Evolutionary conservation across 2,113 vertebrate species (phyloP), one percentile per base, ranked within the genome.

Genomic region (western clawed frog (Xenopus tropicalis)): DNA sequence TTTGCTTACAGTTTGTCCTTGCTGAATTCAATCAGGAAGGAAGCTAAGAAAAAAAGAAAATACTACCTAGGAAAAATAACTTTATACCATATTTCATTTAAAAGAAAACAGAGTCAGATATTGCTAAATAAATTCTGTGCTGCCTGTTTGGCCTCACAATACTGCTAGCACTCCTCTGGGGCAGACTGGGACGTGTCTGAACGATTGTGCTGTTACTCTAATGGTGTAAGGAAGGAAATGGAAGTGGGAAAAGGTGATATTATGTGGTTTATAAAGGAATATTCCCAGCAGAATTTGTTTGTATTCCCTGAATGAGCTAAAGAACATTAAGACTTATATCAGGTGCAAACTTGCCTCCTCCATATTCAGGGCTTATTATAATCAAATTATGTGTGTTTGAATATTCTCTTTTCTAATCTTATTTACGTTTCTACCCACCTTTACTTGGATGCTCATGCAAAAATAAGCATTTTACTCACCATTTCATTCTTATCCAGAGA

Each of bases 281-380:
- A 71, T 74, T 66, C 65, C 64, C 23, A 51, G 3, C 22, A 20
- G 23, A 67, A 19, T 74, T 23, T 66, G 21, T 46, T 59, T 58
- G 13, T 25, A 10, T 61, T 14, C 24, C 19, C 13, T 22, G 19
- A 13, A 19, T 25, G 20, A 25, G 23, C 13, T 74, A 51, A 68
- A 42, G 22, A 57, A 68, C 61, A 29, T 68, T 24, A 43, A 68
- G 22, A 61, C n/a, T 29, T 11, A 22, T 16, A 61, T 67, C 46
- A 42, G 1, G 51, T n/a, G 57, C 20, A 52, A 42, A n/a, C 20
- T n/a, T 65, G 16, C 44, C 10, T 20, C 42, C 20, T 44, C 3
- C 9, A 14, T 1, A 48, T 13, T 48, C 4, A 37, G 29, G 46
- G 46, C 10, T 48, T 48, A 14, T 48, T 48, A 14, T 48, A 17